Conservation (phyloP, 2,888 invertebrate genomes). For the Fragum sueziense region DNA sequence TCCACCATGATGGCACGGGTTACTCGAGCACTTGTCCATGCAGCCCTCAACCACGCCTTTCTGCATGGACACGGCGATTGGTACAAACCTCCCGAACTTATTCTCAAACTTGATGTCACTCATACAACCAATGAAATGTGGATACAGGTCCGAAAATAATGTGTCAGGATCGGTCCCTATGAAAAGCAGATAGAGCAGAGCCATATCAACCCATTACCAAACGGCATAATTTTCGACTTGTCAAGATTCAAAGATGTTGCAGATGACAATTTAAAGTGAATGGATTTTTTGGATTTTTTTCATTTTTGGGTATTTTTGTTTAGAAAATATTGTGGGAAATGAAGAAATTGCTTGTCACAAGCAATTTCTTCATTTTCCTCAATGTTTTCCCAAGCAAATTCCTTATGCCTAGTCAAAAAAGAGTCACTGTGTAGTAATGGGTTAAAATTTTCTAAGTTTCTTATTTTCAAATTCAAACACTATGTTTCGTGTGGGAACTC, state of each 20-base stretch:
- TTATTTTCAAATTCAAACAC: no score
- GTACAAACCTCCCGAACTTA: conserved; percentile 54
- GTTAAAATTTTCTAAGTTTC: not conserved
- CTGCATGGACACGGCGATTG: conserved; percentile 50
- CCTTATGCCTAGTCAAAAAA: not conserved
- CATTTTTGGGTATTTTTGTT: no score
- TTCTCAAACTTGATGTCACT: conserved; percentile 64
- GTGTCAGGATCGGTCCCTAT: conserved; percentile 60
- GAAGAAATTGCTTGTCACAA: not conserved
- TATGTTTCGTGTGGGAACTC: no score
- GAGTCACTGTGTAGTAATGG: not conserved
- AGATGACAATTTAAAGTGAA: no score
- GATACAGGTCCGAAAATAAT: conserved; percentile 54
- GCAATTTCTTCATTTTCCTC: not conserved
- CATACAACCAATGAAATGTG: conserved; percentile 74
- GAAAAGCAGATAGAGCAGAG: no score
- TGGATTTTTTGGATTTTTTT: no score
- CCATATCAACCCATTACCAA: no score
- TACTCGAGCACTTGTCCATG: conserved; percentile 88
- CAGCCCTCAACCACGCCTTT: conserved; percentile 86
- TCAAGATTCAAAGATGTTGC: no score
- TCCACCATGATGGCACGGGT: conserved; percentile 93
- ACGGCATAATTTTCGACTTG: no score
- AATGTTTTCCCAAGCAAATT: not conserved
- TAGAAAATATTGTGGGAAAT: no score